Evolutionary conservation across 2,888 invertebrate genomes (phyloP).

Genomic region (Mesorhabditis spiculigera): DNA sequence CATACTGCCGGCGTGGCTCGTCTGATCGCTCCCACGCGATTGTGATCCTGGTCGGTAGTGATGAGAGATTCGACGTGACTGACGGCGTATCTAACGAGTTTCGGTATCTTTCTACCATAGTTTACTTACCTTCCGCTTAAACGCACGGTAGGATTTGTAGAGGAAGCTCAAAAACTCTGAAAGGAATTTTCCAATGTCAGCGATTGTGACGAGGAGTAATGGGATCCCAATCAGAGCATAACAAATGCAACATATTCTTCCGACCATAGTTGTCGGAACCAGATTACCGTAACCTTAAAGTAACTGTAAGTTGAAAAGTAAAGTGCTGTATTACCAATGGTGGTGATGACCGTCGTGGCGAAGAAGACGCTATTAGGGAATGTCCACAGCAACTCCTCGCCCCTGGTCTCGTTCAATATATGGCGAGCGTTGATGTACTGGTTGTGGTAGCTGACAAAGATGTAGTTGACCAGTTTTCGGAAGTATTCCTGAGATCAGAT

Average conservation of each 20-base stretch:
- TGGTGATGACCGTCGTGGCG: constrained; percentile 58
- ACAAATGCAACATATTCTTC: constrained; percentile 55
- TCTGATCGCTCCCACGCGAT: constrained; percentile 31
- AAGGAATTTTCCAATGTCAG: constrained; percentile 57
- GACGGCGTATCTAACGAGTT: constrained; percentile 44
- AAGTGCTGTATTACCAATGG: constrained; percentile 45
- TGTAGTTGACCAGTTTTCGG: constrained; percentile 42
- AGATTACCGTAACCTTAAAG: constrained; percentile 53
- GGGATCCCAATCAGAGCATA: constrained; percentile 58
- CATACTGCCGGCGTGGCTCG: constrained; percentile 34
- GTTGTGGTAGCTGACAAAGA: constrained; percentile 47
- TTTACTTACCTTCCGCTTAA: constrained; percentile 48
- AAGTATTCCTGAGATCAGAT: constrained; percentile 43
- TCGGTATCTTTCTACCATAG: background rate
- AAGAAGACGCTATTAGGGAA: constrained; percentile 57
- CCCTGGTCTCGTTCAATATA: constrained; percentile 49
- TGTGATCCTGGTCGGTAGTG: constrained; percentile 43
- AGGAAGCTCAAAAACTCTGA: constrained; percentile 56
- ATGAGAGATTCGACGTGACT: constrained; percentile 47
- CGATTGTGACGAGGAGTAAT: constrained; percentile 56
- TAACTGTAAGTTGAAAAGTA: background rate
- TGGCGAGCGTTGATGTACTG: constrained; percentile 56
- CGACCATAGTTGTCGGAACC: constrained; percentile 50
- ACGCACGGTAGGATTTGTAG: constrained; percentile 48
- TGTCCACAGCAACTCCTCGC: constrained; percentile 54